A percentile compares a stretch with the other conserved stretches of the same genome.
Evolutionary conservation across 2,888 invertebrate genomes (phyloP).

Genomic region (Apodemia duryi): DNA sequence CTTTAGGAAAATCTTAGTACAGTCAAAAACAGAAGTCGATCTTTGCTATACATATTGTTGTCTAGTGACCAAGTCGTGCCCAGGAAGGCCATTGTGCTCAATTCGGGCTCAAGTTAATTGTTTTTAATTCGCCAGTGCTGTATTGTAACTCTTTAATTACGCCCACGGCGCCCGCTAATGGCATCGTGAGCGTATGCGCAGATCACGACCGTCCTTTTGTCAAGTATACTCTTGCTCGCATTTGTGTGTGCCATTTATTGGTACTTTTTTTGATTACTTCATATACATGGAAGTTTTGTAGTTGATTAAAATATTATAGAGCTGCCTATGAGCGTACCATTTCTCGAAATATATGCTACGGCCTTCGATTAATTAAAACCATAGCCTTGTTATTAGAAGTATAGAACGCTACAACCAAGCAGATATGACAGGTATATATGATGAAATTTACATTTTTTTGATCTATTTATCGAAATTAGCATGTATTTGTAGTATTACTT

Average conservation of each 20-base stretch:
- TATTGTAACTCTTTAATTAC: conserved; percentile 77
- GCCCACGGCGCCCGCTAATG: conserved; percentile 68
- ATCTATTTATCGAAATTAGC: too few relatives aligned
- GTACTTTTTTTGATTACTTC: too few relatives aligned
- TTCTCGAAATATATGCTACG: too few relatives aligned
- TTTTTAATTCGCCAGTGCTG: conserved; percentile 71
- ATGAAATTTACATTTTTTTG: too few relatives aligned
- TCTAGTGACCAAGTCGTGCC: conserved; percentile 51
- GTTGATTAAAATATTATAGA: too few relatives aligned
- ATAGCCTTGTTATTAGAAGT: too few relatives aligned
- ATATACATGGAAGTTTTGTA: too few relatives aligned
- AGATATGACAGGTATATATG: too few relatives aligned
- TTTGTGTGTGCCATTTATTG: conserved; percentile 23
- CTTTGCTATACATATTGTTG: conserved; percentile 34
- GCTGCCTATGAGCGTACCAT: too few relatives aligned
- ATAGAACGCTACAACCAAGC: too few relatives aligned
- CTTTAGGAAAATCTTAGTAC: conserved; percentile 13
- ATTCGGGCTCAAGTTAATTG: conserved; percentile 71
- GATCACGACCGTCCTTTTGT: conserved; percentile 57
- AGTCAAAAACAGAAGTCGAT: conserved; percentile 36
- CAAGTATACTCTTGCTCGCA: conserved; percentile 48
- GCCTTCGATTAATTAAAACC: too few relatives aligned
- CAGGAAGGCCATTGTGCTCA: conserved; percentile 65
- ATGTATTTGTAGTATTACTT: too few relatives aligned
- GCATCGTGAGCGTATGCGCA: conserved; percentile 56